These are phyloP conservation scores for Salvator merianae DNA, from an alignment of 2,113 vertebrate genomes.

Conservation along the genomic window DNA sequence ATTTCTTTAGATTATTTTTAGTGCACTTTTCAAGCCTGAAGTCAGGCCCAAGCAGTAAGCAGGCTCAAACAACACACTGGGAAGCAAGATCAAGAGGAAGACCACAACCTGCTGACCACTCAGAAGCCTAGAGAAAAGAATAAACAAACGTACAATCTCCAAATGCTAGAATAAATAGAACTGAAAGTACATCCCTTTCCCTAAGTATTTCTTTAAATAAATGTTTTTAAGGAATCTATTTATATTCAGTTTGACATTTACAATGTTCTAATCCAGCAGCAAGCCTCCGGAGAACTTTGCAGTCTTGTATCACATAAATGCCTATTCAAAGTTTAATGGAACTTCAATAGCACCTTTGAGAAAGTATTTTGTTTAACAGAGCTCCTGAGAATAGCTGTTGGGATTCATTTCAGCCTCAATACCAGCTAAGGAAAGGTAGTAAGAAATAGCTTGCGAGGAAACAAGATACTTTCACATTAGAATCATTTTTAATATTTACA, in stretches of 20 bases:
- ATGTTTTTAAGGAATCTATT: background rate
- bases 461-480: background rate
- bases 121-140: too few relatives aligned
- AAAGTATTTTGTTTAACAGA: background rate
- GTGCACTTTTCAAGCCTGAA: too few relatives aligned
- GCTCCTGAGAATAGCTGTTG: background rate
- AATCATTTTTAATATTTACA: conserved; percentile 3
- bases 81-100: too few relatives aligned
- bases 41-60: background rate
- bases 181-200: background rate
- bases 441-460: conserved; percentile 4
- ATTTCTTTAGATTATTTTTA: too few relatives aligned
- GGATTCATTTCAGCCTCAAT: background rate
- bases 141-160: background rate
- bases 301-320: background rate
- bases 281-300: background rate
- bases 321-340: background rate
- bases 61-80: background rate
- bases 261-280: background rate
- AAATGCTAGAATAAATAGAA: background rate
- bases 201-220: background rate
- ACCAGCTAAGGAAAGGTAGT: background rate
- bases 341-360: conserved; percentile 30
- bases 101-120: too few relatives aligned
- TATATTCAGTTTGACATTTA: background rate